A percentile compares a stretch with the other conserved stretches of the same genome.
phyloP scores from a whole-genome alignment of 1,140 invertebrate genomes.

The Cherax destructor region DNA sequence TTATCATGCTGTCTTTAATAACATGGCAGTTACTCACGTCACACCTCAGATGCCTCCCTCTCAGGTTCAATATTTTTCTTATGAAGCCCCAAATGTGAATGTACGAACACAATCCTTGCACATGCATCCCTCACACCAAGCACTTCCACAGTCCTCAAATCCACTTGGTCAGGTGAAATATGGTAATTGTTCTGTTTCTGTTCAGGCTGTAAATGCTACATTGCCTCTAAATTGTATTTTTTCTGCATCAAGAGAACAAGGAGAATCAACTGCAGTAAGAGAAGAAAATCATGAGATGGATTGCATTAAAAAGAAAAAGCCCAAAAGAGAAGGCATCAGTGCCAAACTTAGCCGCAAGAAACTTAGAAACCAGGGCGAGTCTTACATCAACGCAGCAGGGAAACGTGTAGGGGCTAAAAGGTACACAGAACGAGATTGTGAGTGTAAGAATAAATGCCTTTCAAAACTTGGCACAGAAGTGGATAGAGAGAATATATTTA shows the following conservation, averaged over 20 bases:
- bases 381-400: conserved; percentile 38
- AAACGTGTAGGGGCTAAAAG: conserved; percentile 34
- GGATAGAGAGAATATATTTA: conserved; percentile 46
- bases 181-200: conserved; percentile 5
- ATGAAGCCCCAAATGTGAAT: conserved; percentile 25
- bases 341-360: conserved; percentile 26
- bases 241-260: not conserved
- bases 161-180: conserved; percentile 1
- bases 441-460: conserved; percentile 48
- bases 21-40: conserved; percentile 34
- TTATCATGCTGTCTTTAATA: conserved; percentile 33
- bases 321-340: conserved; percentile 19
- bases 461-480: conserved; percentile 32
- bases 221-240: not conserved
- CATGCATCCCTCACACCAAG: not conserved
- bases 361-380: conserved; percentile 37
- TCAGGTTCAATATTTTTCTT: conserved; percentile 48
- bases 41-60: conserved; percentile 8
- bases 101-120: conserved; percentile 30
- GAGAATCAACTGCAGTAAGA: not conserved
- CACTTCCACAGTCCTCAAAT: not conserved
- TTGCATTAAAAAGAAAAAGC: conserved; percentile 1
- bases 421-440: conserved; percentile 43
- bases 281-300: not conserved
- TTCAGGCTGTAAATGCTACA: conserved; percentile 16